These are phyloP conservation scores for Mastigias papua DNA, from an alignment of 30 jellyfish, hydroid and myxozoan species.

Conservation along the genomic window DNA sequence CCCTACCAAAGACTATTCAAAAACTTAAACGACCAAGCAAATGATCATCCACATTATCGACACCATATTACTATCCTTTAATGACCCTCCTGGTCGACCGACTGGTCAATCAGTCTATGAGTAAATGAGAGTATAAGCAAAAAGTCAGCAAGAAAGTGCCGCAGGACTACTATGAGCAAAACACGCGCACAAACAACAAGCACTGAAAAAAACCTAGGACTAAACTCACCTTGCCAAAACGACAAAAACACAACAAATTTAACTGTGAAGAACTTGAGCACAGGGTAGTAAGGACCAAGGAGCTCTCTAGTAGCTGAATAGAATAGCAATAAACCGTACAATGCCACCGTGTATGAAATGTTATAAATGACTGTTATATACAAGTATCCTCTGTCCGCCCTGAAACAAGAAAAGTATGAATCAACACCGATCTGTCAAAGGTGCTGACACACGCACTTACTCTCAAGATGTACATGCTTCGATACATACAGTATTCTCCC, in stretches of 20 bases:
- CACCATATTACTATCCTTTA: neutral
- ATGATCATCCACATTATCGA: neutral
- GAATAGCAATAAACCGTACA: conserved; percentile 91
- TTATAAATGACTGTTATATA: conserved; percentile 90
- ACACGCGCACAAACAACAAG: neutral
- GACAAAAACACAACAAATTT: conserved; percentile 91
- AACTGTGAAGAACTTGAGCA: conserved; percentile 90
- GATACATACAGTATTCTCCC: too few species aligned
- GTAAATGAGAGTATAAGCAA: neutral
- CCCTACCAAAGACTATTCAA: too few species aligned
- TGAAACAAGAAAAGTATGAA: conserved; percentile 12
- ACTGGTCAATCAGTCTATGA: neutral
- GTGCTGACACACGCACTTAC: too few species aligned
- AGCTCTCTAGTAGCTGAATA: conserved; percentile 90
- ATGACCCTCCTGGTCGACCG: neutral
- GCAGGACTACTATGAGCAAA: neutral
- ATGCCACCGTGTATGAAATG: conserved; percentile 88
- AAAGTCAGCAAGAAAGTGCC: neutral
- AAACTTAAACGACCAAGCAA: too few species aligned
- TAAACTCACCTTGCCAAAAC: conserved; percentile 95
- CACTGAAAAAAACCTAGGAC: too few species aligned
- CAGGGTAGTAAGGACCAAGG: conserved; percentile 95
- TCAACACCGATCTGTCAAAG: too few species aligned
- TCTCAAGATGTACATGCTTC: too few species aligned
- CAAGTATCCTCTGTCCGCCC: conserved; percentile 96